Conservation (phyloP, 2,113 vertebrate genomes). For the Hemiscyllium ocellatum region DNA sequence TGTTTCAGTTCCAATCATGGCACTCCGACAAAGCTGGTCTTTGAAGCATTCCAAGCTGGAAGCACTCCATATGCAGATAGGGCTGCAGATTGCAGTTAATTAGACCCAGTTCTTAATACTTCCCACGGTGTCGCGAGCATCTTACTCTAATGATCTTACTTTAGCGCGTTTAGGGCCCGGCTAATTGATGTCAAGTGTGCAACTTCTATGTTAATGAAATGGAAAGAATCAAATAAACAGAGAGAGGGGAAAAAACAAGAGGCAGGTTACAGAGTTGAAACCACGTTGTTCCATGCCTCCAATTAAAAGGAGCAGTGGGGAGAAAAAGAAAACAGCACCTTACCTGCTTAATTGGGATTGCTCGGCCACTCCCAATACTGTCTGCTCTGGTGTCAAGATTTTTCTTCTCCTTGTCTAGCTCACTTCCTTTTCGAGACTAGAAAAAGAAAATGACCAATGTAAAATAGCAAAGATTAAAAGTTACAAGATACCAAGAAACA, state of each 20-base stretch:
- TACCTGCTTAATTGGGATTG: constrained; percentile 99
- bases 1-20: constrained; percentile 69
- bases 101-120: constrained; percentile 53
- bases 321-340: constrained; percentile 33
- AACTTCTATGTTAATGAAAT: constrained; percentile 81
- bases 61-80: constrained; percentile 61
- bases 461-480: not conserved
- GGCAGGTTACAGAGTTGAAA: constrained; percentile 7
- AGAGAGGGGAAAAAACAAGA: not conserved
- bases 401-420: constrained; percentile 98
- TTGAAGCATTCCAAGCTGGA: constrained; percentile 63
- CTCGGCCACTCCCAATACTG: constrained; percentile 94
- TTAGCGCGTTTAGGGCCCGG: constrained; percentile 76
- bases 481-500: not conserved
- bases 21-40: constrained; percentile 57
- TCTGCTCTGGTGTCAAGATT: constrained; percentile 85
- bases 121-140: constrained; percentile 53
- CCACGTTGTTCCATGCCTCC: constrained; percentile 45
- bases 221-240: constrained; percentile 61
- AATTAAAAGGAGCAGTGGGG: constrained; percentile 41
- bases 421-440: constrained; percentile 94
- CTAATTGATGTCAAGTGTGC: constrained; percentile 99
- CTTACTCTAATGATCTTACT: constrained; percentile 90
- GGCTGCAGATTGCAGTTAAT: constrained; percentile 72
- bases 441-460: constrained; percentile 48